A percentile compares a stretch with the other conserved stretches of the same genome.
Evolutionary conservation across 2,888 invertebrate species (phyloP).

Genomic region (Chironomus riparius): DNA sequence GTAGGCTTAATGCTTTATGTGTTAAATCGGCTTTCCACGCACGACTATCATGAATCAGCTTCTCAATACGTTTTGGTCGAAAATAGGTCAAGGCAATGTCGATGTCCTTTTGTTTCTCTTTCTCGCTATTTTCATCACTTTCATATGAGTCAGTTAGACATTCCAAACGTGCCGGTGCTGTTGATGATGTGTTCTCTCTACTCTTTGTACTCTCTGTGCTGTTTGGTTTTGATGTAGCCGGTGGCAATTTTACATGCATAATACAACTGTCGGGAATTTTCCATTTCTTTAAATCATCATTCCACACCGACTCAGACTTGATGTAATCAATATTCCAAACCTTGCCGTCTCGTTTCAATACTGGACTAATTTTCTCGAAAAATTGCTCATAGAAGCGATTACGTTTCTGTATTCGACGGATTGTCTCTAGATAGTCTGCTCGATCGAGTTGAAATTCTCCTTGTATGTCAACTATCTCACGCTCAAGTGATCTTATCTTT

Average conservation of each 20-base stretch:
- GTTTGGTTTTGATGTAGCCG: constrained; percentile 38
- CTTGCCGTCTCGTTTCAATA: constrained; percentile 63
- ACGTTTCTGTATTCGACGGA: constrained; percentile 61
- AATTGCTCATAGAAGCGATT: constrained; percentile 57
- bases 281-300: constrained; percentile 64
- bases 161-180: constrained; percentile 42
- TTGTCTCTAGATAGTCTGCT: constrained; percentile 74
- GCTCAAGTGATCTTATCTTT: constrained; percentile 56
- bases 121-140: constrained; percentile 29
- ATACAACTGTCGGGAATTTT: constrained; percentile 57
- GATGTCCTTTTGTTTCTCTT: constrained; percentile 37
- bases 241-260: constrained; percentile 58
- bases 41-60: constrained; percentile 49
- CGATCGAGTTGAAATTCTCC: constrained; percentile 73
- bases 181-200: constrained; percentile 33
- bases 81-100: constrained; percentile 65
- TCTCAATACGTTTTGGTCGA: constrained; percentile 53
- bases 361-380: constrained; percentile 56
- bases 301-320: constrained; percentile 60
- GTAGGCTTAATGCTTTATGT: neutral
- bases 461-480: constrained; percentile 67
- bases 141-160: constrained; percentile 7
- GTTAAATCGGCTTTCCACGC: constrained; percentile 13
- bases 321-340: constrained; percentile 64
- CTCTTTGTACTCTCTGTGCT: constrained; percentile 5